phyloP scores from a whole-genome alignment of 2,888 invertebrate species.

The Graphium colonna region DNA sequence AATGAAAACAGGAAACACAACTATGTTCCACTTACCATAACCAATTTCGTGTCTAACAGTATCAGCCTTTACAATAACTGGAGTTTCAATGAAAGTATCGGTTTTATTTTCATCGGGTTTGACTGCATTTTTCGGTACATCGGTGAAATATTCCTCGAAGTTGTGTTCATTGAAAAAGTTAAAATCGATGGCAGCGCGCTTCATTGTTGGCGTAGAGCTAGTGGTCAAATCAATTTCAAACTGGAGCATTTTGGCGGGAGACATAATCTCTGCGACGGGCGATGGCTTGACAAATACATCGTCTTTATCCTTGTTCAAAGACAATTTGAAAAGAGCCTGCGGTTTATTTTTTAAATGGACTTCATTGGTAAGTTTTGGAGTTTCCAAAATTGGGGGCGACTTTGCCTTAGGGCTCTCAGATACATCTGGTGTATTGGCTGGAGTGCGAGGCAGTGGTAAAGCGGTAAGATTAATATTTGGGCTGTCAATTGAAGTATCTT shows the following conservation, averaged over 20 bases:
- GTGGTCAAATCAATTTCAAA: constrained; percentile 55
- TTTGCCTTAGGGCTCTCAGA: constrained; percentile 25
- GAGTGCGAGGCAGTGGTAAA: constrained; percentile 5
- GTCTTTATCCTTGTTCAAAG: constrained; percentile 52
- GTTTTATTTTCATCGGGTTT: constrained; percentile 26
- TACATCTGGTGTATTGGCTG: constrained; percentile 40
- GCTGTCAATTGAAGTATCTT: constrained; percentile 47
- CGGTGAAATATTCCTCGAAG: constrained; percentile 55
- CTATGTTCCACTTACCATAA: constrained; percentile 54
- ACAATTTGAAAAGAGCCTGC: constrained; percentile 50
- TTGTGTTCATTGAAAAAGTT: constrained; percentile 65
- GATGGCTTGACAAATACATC: constrained; percentile 65
- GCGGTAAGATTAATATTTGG: background rate
- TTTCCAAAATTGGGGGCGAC: constrained; percentile 44
- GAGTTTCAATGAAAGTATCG: constrained; percentile 49
- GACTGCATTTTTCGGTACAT: constrained; percentile 36
- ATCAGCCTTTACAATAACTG: constrained; percentile 59
- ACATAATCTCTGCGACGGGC: constrained; percentile 61
- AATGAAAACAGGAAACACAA: too few species aligned
- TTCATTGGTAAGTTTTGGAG: constrained; percentile 38
- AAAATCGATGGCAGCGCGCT: constrained; percentile 64
- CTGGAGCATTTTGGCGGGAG: constrained; percentile 71
- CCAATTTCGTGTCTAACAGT: constrained; percentile 71
- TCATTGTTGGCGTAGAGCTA: constrained; percentile 70
- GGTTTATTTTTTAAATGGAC: constrained; percentile 31